Base-by-base conservation (phyloP, 2,797 vertebrate species). In the Galagoides demidoff region DNA sequence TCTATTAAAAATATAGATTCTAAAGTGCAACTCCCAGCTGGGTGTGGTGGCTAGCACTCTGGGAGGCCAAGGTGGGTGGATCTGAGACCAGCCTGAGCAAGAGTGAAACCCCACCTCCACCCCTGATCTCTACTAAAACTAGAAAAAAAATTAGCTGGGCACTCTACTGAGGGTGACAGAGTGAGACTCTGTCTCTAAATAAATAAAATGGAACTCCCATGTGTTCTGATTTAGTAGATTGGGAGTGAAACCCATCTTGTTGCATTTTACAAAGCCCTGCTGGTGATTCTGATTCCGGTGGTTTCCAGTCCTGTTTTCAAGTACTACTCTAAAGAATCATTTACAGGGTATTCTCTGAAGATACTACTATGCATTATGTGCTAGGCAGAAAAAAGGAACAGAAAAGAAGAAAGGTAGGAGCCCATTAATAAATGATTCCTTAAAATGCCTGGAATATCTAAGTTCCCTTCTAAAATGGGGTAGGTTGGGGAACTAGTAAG, bases 381-480 rank as follows among this genome's bases (percentile, higher is more conserved):
- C 12, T 34, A 12, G 17, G 34, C 27, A 43, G 34, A 76, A 89
- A 66, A 37, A 94, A 45, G 17, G 70, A 82, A 22, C 34, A 71
- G 76, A 49, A 61, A 49, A 49, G 49, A 49, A 49, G 37, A 88
- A 70, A 37, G 14, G 20, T 29, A 74, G 85, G 37, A 94, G 25
- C 2, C 73, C 37, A 19, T 92, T 96, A 89, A 45, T 27, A 92
- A 84, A 52, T n/a, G 45, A 90, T 43, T 76, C 14, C 7, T 95
- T 85, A 52, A 78, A 78, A 37, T 76, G 64, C 37, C 25, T 78
- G 55, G 77, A 82, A 82, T 57, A 85, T 39, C 13, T 61, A 78
- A 78, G 66, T 79, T 79, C n/a, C 59, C 79, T 94, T 95, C 71
- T 61, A 10, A 34, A 70, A 83, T 95, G 68, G 31, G 19, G n/a